Percentiles rank a stretch among this genome's conserved stretches.
Conservation (phyloP, 2,113 vertebrate species). For the Dendrocopos noguchii region DNA sequence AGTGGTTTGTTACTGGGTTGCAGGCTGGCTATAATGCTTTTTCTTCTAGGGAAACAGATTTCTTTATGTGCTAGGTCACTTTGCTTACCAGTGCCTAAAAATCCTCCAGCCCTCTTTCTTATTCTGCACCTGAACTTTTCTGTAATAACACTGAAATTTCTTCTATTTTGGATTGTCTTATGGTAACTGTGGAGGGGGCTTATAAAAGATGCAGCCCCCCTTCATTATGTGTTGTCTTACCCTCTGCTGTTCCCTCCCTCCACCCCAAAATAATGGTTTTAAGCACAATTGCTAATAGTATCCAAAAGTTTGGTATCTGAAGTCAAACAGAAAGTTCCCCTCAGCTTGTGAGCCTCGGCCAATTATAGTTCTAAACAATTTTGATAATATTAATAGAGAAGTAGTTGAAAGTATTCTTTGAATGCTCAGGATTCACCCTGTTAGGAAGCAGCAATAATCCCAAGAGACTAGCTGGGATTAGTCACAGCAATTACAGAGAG, state of each 20-base stretch:
- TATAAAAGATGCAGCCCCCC: not conserved
- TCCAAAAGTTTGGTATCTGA: not conserved
- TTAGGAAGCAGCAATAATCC: conserved; percentile 24
- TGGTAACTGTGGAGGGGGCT: not conserved
- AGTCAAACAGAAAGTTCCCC: not conserved
- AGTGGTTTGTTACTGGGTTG: not conserved
- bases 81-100: not conserved
- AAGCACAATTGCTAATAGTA: not conserved
- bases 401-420: not conserved
- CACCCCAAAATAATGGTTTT: not conserved
- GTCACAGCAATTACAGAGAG: conserved; percentile 2
- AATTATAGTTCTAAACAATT: not conserved
- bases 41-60: not conserved
- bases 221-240: not conserved
- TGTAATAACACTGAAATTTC: not conserved
- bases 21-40: not conserved
- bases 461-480: conserved; percentile 28
- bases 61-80: not conserved
- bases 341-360: not conserved
- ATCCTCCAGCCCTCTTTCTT: not conserved
- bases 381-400: not conserved
- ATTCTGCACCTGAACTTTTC: not conserved
- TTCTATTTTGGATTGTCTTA: not conserved
- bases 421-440: not conserved
- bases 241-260: fast-evolving